Conservation (phyloP, 2,797 vertebrate species). For the Ctenochaetus hawaiiensis region DNA sequence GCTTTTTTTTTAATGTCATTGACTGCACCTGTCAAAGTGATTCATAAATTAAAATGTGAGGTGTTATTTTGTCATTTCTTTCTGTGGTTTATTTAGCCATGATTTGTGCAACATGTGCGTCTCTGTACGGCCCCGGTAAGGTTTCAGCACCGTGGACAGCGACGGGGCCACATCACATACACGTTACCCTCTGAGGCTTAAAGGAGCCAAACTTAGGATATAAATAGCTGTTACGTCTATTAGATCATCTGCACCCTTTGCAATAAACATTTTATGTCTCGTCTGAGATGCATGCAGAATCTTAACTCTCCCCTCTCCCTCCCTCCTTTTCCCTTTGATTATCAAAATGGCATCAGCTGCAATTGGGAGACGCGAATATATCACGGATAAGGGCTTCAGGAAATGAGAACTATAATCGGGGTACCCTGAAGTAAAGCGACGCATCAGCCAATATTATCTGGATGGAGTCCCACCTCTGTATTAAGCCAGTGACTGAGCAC, state of each 20-base stretch:
- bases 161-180: neutral
- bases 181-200: neutral
- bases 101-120: neutral
- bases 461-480: slow-evolving; percentile 74
- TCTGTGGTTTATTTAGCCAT: neutral
- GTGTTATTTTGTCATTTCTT: neutral
- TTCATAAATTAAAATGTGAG: fast-evolving
- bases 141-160: slow-evolving; percentile 72
- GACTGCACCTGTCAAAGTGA: neutral
- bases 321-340: slow-evolving; percentile 30
- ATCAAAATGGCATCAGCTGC: slow-evolving; percentile 65
- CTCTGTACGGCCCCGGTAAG: neutral
- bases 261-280: slow-evolving; percentile 35
- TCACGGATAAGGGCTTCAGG: slow-evolving; percentile 57
- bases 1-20: neutral
- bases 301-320: slow-evolving; percentile 5
- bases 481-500: slow-evolving; percentile 80
- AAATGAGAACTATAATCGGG: slow-evolving; percentile 62
- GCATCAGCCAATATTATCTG: slow-evolving; percentile 74
- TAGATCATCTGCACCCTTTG: slow-evolving; percentile 35
- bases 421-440: slow-evolving; percentile 49
- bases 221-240: slow-evolving; percentile 19
- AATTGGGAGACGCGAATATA: slow-evolving; percentile 42
- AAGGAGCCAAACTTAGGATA: slow-evolving; percentile 14
- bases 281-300: slow-evolving; percentile 46